Conservation (phyloP, 2,113 vertebrate species). For the Laticauda colubrina region DNA sequence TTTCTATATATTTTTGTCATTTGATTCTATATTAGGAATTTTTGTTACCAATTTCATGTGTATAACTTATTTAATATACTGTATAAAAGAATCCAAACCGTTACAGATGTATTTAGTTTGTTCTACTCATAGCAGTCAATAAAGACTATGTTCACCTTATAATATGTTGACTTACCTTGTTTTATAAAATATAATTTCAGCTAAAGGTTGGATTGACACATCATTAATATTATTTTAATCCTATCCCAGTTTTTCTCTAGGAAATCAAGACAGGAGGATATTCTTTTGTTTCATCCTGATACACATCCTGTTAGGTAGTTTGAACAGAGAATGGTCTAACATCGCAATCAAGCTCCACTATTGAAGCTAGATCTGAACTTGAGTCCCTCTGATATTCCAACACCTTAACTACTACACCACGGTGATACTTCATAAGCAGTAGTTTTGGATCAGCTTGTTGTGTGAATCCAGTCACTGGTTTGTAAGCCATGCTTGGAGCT, state of each 20-base stretch:
- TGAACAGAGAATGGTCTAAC: background rate
- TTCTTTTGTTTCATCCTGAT: background rate
- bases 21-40: slow-evolving; percentile 71
- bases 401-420: background rate
- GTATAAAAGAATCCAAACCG: slow-evolving; percentile 75
- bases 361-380: background rate
- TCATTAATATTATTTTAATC: background rate
- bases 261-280: background rate
- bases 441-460: background rate
- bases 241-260: background rate
- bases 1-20: slow-evolving; percentile 63
- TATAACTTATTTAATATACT: slow-evolving; percentile 81
- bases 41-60: slow-evolving; percentile 74
- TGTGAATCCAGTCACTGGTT: background rate
- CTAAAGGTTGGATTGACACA: background rate
- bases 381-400: background rate
- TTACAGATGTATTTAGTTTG: slow-evolving; percentile 82
- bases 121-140: slow-evolving; percentile 80
- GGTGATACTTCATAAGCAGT: background rate
- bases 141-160: slow-evolving; percentile 74
- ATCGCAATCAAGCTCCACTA: background rate
- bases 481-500: background rate
- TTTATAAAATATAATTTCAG: background rate
- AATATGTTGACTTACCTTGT: background rate
- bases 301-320: background rate